phyloP scores from a whole-genome alignment of 1,140 invertebrate species.

The Halictus rubicundus region DNA sequence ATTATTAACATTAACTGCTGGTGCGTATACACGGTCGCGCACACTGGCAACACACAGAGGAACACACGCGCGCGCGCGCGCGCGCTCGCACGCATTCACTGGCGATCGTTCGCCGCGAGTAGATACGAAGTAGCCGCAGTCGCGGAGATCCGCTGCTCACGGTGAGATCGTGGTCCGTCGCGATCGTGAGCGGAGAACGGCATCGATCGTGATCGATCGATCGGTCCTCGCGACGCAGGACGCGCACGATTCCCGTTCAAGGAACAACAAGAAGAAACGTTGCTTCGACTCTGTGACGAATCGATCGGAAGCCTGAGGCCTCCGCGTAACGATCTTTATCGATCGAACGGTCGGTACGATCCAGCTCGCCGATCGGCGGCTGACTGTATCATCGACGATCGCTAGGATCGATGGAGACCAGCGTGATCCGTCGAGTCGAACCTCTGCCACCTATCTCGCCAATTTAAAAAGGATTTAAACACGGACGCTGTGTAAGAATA shows the following conservation, averaged over 20 bases:
- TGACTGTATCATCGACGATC: not conserved
- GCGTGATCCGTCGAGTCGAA: slow-evolving; percentile 2
- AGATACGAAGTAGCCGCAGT: slow-evolving; percentile 67
- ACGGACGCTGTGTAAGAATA: not conserved
- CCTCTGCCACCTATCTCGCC: too few relatives aligned
- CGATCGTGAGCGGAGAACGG: slow-evolving; percentile 28
- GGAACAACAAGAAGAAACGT: not conserved
- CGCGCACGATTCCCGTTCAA: not conserved
- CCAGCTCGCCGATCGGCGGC: not conserved
- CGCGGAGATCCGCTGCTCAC: slow-evolving; percentile 69
- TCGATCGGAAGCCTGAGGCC: slow-evolving; percentile 2
- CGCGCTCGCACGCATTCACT: slow-evolving; percentile 33
- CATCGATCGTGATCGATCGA: slow-evolving; percentile 61
- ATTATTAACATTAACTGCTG: not conserved
- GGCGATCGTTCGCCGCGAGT: slow-evolving; percentile 46
- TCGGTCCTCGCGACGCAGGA: slow-evolving; percentile 27
- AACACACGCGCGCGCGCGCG: slow-evolving; percentile 15
- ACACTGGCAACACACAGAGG: not conserved
- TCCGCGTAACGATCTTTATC: slow-evolving; percentile 7
- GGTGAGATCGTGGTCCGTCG: slow-evolving; percentile 63
- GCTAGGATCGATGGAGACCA: not conserved
- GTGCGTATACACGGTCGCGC: not conserved
- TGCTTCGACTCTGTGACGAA: slow-evolving; percentile 7
- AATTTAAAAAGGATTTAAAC: not conserved
- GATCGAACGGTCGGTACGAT: slow-evolving; percentile 16